Evolutionary conservation across 2,113 vertebrate species (phyloP).

Genomic region (Salvelinus namaycush): DNA sequence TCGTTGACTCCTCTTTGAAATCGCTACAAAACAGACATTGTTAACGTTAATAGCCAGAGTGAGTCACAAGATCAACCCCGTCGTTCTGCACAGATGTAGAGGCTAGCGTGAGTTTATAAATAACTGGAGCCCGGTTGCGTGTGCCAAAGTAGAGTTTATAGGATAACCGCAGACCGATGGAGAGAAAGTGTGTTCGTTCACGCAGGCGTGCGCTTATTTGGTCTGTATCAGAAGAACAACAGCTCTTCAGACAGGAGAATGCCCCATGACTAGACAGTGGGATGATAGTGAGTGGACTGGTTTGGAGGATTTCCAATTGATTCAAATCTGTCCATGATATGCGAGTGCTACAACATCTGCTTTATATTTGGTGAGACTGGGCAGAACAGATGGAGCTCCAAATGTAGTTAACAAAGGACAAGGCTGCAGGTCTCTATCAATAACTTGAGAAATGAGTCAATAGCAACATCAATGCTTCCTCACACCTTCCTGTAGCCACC

Average conservation of each 20-base stretch:
- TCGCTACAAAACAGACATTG: slow-evolving; percentile 4
- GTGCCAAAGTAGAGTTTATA: slow-evolving; percentile 28
- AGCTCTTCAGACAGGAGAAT: slow-evolving; percentile 38
- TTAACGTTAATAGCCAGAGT: slow-evolving; percentile 18
- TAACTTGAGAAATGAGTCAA: no score
- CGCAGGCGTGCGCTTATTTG: slow-evolving; percentile 12
- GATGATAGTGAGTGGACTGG: background rate
- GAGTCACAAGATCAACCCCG: slow-evolving; percentile 32
- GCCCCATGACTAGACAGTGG: slow-evolving; percentile 32
- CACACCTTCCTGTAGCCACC: no score
- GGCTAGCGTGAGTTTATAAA: slow-evolving; percentile 11
- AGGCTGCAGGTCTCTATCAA: no score
- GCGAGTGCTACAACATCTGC: no score
- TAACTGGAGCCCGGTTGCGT: slow-evolving; percentile 12
- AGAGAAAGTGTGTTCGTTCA: background rate
- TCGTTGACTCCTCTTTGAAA: slow-evolving; percentile 10
- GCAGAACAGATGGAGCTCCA: no score
- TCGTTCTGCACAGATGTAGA: background rate
- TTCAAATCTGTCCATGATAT: no score
- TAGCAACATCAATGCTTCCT: no score
- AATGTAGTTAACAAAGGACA: no score
- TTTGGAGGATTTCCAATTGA: no score
- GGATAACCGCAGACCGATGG: slow-evolving; percentile 11
- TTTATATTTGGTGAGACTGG: no score
- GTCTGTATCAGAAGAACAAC: slow-evolving; percentile 39